Percentiles rank a stretch among this genome's conserved stretches.
These are phyloP conservation scores for Saccopteryx bilineata DNA, from an alignment of 2,113 vertebrate genomes.

Conservation along the genomic window DNA sequence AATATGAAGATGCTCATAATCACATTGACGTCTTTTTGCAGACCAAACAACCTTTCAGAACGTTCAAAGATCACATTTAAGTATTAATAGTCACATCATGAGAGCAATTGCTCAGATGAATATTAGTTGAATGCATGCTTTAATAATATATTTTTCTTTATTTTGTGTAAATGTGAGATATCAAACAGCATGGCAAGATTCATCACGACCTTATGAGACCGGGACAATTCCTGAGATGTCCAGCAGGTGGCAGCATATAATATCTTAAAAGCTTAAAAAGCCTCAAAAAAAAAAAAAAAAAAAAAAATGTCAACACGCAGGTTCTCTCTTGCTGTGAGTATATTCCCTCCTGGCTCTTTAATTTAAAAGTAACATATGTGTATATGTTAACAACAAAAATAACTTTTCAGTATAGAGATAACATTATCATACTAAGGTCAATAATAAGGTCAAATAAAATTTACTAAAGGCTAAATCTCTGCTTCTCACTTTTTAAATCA, in stretches of 20 bases:
- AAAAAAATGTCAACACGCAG: rapidly evolving
- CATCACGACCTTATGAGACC: background rate
- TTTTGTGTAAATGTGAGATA: slow-evolving; percentile 46
- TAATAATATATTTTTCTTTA: background rate
- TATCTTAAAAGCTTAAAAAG: background rate
- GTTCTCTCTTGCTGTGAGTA: background rate
- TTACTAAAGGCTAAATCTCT: background rate
- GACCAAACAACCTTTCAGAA: background rate
- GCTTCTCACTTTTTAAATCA: background rate
- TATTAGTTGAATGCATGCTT: background rate
- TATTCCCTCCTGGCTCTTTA: background rate
- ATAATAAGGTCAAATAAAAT: background rate
- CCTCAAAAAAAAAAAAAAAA: background rate
- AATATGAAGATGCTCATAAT: rapidly evolving
- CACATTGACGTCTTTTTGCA: rapidly evolving
- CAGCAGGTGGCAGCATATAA: slow-evolving; percentile 86
- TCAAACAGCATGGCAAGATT: background rate
- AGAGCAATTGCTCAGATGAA: background rate
- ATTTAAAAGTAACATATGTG: too few species aligned
- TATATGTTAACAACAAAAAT: background rate
- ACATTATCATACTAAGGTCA: background rate
- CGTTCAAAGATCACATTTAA: background rate
- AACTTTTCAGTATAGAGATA: background rate
- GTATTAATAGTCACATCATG: background rate
- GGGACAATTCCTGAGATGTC: slow-evolving; percentile 61